Percentiles rank a stretch among this genome's conserved stretches.
Evolutionary conservation across 2,888 invertebrate species (phyloP).

Genomic region (Lasioglossum vierecki): DNA sequence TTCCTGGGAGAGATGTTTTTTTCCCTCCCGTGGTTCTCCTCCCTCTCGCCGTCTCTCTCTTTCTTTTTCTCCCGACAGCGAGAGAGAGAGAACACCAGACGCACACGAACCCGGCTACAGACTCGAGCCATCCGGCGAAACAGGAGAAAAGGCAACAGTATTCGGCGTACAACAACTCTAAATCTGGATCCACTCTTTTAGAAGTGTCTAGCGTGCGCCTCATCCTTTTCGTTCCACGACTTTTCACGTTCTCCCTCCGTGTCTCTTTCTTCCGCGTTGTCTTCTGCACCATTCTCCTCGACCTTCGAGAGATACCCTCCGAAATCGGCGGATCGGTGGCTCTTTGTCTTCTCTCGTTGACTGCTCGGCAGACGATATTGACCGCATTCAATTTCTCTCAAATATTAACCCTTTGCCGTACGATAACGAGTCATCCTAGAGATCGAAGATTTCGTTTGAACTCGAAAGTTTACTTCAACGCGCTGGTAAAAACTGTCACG

Average conservation of each 20-base stretch:
- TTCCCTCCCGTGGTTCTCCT: constrained; percentile 15
- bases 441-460: too few species aligned
- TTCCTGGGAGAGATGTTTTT: constrained; percentile 76
- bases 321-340: constrained; percentile 10
- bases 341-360: constrained; percentile 21
- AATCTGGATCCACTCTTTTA: constrained; percentile 78
- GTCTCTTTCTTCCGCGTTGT: neutral
- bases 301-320: constrained; percentile 26
- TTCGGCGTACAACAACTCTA: constrained; percentile 75
- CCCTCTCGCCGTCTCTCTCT: constrained; percentile 8
- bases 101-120: constrained; percentile 12
- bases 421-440: neutral
- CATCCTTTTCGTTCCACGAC: neutral
- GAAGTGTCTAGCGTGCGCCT: constrained; percentile 71
- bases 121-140: constrained; percentile 49
- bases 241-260: constrained; percentile 4
- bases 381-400: neutral
- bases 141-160: constrained; percentile 65
- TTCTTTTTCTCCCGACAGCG: neutral
- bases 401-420: neutral
- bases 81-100: neutral
- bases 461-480: too few species aligned
- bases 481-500: neutral
- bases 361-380: neutral
- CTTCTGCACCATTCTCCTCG: constrained; percentile 19